Evolutionary conservation across 2,888 invertebrate species (phyloP).

Genomic region (Malachius bipustulatus): DNA sequence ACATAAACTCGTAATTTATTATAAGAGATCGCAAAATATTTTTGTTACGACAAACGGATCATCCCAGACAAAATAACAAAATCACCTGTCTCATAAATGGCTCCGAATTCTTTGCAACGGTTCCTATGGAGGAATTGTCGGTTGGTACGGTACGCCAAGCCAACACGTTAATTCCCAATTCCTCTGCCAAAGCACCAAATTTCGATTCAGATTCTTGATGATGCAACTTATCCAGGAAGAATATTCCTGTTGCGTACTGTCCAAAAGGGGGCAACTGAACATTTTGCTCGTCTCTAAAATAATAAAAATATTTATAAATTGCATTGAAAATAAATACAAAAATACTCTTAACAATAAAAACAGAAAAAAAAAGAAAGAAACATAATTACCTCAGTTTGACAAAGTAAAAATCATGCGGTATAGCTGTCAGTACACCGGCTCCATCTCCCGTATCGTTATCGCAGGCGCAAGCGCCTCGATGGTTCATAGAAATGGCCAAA

Average conservation of each 20-base stretch:
- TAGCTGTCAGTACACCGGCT: slow-evolving; percentile 92
- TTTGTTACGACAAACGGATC: no score
- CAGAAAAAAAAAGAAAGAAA: no score
- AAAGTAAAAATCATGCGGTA: slow-evolving; percentile 88
- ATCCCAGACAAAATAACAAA: not conserved
- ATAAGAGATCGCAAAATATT: no score
- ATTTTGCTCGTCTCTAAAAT: slow-evolving; percentile 62
- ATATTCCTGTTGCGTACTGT: slow-evolving; percentile 90
- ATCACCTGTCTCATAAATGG: slow-evolving; percentile 90
- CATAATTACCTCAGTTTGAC: slow-evolving; percentile 61
- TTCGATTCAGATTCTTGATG: slow-evolving; percentile 68
- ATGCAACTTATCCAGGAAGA: slow-evolving; percentile 80
- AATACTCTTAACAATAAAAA: no score
- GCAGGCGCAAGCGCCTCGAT: slow-evolving; percentile 97
- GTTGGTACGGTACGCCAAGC: slow-evolving; percentile 93
- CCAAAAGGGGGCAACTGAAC: slow-evolving; percentile 78
- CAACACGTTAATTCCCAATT: slow-evolving; percentile 69
- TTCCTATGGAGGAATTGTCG: slow-evolving; percentile 73
- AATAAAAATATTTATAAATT: no score
- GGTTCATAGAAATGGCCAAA: slow-evolving; percentile 95
- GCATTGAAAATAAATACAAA: no score
- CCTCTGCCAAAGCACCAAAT: slow-evolving; percentile 70
- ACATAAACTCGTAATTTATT: no score
- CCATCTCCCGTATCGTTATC: slow-evolving; percentile 99
- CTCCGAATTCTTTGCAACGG: slow-evolving; percentile 87